Evolutionary conservation across 1,140 invertebrate genomes (phyloP).

Genomic region (Zaprionus kolodkinae): DNA sequence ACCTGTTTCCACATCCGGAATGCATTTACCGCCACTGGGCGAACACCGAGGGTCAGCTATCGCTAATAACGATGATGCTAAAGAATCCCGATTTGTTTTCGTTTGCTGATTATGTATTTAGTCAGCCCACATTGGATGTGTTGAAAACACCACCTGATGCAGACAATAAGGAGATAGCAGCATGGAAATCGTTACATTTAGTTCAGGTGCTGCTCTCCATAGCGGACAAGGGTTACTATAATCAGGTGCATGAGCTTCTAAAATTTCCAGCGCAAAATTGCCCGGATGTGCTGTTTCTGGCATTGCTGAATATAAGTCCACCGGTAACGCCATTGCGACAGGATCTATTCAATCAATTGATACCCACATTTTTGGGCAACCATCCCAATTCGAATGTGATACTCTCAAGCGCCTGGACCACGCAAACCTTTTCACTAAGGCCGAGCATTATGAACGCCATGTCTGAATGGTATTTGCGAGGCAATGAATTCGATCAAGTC

Average conservation of each 20-base stretch:
- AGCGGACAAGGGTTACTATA: conserved; percentile 93
- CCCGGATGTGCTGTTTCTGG: conserved; percentile 95
- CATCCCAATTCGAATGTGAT: conserved; percentile 97
- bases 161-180: conserved; percentile 95
- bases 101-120: conserved; percentile 95
- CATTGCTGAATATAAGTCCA: conserved; percentile 92
- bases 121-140: conserved; percentile 93
- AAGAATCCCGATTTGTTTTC: conserved; percentile 97
- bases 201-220: conserved; percentile 94
- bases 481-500: conserved; percentile 94
- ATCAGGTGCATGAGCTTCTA: conserved; percentile 94
- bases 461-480: conserved; percentile 97
- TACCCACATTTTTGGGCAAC: conserved; percentile 96
- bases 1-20: conserved; percentile 93
- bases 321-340: conserved; percentile 91
- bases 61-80: conserved; percentile 93
- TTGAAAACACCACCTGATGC: conserved; percentile 96
- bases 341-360: conserved; percentile 92
- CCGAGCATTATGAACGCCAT: conserved; percentile 97
- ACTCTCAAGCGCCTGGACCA: conserved; percentile 97
- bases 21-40: conserved; percentile 95
- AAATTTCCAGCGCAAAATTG: conserved; percentile 96
- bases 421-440: conserved; percentile 89
- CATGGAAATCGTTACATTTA: conserved; percentile 96
- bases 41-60: conserved; percentile 96